These are phyloP conservation scores for Coluber constrictor DNA, from an alignment of 2,797 vertebrate species.

Conservation along the genomic window DNA sequence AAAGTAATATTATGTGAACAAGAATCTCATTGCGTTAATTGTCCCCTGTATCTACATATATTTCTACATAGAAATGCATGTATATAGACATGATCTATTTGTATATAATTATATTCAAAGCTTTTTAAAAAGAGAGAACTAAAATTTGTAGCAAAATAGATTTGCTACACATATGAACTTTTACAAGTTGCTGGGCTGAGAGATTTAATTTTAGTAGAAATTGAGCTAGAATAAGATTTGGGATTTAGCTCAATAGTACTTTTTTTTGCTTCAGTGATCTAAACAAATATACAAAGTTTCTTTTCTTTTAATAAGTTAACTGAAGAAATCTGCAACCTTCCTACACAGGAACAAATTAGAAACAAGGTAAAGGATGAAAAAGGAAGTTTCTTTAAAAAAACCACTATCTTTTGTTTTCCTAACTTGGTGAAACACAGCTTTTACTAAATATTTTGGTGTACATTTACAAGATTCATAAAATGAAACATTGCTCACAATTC, in stretches of 20 bases:
- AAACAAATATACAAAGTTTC: constrained; percentile 39
- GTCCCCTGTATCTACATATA: neutral
- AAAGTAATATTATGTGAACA: neutral
- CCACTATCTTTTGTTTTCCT: constrained; percentile 50
- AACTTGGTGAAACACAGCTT: constrained; percentile 72
- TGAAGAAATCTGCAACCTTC: constrained; percentile 69
- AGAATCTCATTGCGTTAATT: neutral
- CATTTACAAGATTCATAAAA: constrained; percentile 66
- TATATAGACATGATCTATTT: neutral
- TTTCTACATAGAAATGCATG: neutral
- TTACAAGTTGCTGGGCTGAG: neutral
- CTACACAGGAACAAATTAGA: constrained; percentile 68
- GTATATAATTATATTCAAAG: neutral
- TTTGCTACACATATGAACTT: neutral
- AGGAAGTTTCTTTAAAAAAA: constrained; percentile 43
- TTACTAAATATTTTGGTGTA: constrained; percentile 70
- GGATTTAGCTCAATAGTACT: constrained; percentile 54
- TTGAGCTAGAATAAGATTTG: neutral
- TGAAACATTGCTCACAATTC: constrained; percentile 63
- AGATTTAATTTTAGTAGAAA: neutral
- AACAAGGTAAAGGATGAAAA: constrained; percentile 69
- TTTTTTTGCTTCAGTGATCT: constrained; percentile 70
- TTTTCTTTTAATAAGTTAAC: constrained; percentile 70
- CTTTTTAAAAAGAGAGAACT: neutral
- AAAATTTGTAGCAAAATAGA: neutral